phyloP scores from a whole-genome alignment of 2,797 vertebrate species.

The Syngnathus rostellatus region DNA sequence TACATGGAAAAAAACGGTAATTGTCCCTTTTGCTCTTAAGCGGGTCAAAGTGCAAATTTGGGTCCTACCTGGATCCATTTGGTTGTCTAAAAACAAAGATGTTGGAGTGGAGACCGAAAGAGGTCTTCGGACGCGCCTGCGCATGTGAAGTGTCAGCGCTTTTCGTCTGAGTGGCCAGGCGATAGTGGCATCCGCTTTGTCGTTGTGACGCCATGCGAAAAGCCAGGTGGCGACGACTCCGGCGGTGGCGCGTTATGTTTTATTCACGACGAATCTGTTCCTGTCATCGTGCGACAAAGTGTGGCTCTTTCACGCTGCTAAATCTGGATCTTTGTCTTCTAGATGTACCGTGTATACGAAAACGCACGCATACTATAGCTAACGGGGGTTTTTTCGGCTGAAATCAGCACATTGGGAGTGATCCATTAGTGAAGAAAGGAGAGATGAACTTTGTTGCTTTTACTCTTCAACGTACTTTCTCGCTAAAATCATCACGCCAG shows the following conservation, averaged over 20 bases:
- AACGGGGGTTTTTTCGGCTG: not conserved
- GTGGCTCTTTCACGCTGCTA: conserved; percentile 39
- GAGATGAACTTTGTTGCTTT: conserved; percentile 3
- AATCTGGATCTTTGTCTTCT: conserved; percentile 43
- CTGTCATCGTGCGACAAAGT: conserved; percentile 54
- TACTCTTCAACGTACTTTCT: not conserved
- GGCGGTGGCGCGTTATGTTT: conserved; percentile 35
- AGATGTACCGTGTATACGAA: not conserved
- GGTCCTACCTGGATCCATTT: conserved; percentile 3
- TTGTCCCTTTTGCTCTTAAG: not conserved
- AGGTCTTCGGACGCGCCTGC: conserved; percentile 24
- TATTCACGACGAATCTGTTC: conserved; percentile 49
- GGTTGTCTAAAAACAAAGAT: not conserved
- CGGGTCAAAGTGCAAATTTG: not conserved
- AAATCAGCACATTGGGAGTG: conserved; percentile 2
- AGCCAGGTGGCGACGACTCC: not conserved
- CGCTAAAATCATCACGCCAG: not conserved
- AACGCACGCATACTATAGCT: conserved; percentile 3
- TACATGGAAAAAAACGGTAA: too few species aligned
- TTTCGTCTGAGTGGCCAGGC: conserved; percentile 32
- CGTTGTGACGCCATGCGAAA: conserved; percentile 4
- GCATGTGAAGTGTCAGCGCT: conserved; percentile 45
- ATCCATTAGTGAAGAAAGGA: not conserved
- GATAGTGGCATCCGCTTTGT: conserved; percentile 1
- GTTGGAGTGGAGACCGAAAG: conserved; percentile 27